Conservation (phyloP, 2,797 vertebrate species). For the Scolopax bukidnonensis region DNA sequence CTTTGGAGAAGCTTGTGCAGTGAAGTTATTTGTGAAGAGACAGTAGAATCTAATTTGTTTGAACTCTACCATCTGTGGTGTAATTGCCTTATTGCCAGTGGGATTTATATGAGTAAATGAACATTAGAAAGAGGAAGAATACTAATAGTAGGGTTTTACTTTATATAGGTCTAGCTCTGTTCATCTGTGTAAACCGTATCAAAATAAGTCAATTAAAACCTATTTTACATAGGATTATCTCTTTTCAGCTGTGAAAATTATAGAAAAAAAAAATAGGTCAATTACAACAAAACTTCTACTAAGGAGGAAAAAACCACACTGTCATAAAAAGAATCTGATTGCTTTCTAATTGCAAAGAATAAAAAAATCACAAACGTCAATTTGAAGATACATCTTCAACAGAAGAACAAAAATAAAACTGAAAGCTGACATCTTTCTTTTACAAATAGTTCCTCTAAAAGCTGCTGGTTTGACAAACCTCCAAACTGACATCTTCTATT, state of each 20-base stretch:
- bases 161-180: slow-evolving; percentile 33
- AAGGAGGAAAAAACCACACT: background rate
- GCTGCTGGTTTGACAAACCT: slow-evolving; percentile 53
- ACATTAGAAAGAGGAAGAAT: slow-evolving; percentile 60
- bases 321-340: slow-evolving; percentile 41
- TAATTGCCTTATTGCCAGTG: slow-evolving; percentile 76
- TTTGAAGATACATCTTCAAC: slow-evolving; percentile 35
- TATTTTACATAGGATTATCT: slow-evolving; percentile 44
- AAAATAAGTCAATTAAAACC: slow-evolving; percentile 16
- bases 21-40: slow-evolving; percentile 61
- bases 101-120: slow-evolving; percentile 76
- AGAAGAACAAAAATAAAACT: slow-evolving; percentile 48
- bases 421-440: slow-evolving; percentile 37
- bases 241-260: slow-evolving; percentile 41
- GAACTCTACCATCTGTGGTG: slow-evolving; percentile 75
- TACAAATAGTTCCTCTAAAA: slow-evolving; percentile 49
- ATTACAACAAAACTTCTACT: slow-evolving; percentile 4
- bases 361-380: background rate
- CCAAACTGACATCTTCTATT: slow-evolving; percentile 62
- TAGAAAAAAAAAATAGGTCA: slow-evolving; percentile 19
- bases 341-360: slow-evolving; percentile 34
- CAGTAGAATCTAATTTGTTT: slow-evolving; percentile 73
- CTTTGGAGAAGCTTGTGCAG: slow-evolving; percentile 48
- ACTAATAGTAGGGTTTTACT: slow-evolving; percentile 65
- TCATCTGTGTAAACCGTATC: slow-evolving; percentile 27